Conservation (phyloP, 2,113 vertebrate species). For the Anarrhichthys ocellatus region DNA sequence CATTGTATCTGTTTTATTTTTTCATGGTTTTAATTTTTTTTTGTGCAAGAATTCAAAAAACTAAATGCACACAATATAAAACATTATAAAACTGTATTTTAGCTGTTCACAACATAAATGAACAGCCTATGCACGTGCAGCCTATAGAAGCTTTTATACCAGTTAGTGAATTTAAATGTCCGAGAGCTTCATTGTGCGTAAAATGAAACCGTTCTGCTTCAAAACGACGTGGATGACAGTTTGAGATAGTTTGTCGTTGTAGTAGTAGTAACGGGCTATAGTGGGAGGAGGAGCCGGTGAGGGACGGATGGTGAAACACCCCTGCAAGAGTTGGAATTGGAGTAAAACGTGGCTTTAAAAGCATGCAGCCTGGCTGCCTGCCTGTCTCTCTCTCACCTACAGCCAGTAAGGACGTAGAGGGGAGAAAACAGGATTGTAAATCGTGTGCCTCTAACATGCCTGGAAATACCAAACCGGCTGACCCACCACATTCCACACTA, state of each 20-base stretch:
- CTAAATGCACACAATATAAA: neutral
- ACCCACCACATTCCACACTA: constrained; percentile 3
- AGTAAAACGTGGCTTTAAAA: constrained; percentile 59
- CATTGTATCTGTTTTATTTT: neutral
- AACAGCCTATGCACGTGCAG: neutral
- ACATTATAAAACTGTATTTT: neutral
- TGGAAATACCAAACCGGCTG: neutral
- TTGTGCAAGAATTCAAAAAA: neutral
- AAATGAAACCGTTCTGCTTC: neutral
- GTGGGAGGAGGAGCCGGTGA: neutral
- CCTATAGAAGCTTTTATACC: neutral
- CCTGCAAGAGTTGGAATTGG: constrained; percentile 44
- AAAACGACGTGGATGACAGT: neutral
- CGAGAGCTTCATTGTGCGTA: neutral
- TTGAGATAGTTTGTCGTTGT: neutral
- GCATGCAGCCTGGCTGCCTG: constrained; percentile 15
- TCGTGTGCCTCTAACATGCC: neutral
- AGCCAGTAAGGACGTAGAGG: neutral
- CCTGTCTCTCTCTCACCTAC: neutral
- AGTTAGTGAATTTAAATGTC: neutral
- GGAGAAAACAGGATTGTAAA: too few relatives aligned
- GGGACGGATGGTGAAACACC: constrained; percentile 53
- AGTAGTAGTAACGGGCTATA: constrained; percentile 1
- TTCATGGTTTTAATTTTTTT: neutral
- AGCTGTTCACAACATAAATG: neutral